Percentiles rank a stretch among this genome's conserved stretches.
Conservation (phyloP, 2,797 vertebrate genomes). For the Poecilia wingei region DNA sequence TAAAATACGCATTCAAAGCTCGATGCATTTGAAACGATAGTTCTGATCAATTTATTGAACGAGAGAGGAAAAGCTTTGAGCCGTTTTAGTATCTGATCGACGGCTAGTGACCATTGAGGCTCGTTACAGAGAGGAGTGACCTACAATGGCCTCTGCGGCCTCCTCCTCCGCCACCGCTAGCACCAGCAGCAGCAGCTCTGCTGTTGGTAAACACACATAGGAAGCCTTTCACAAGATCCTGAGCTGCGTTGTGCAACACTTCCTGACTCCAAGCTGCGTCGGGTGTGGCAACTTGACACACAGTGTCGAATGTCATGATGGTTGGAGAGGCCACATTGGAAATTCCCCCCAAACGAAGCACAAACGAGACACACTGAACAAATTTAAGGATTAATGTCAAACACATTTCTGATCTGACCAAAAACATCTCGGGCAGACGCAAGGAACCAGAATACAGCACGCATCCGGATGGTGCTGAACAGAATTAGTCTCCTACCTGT, state of each 20-base stretch:
- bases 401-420: neutral
- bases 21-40: neutral
- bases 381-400: neutral
- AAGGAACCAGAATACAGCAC: neutral
- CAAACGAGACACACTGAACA: neutral
- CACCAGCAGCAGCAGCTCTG: neutral
- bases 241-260: slow-evolving; percentile 71
- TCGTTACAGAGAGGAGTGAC: neutral
- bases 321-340: slow-evolving; percentile 14
- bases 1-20: neutral
- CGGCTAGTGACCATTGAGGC: neutral
- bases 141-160: neutral
- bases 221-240: slow-evolving; percentile 79
- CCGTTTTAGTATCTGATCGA: neutral
- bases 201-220: slow-evolving; percentile 74
- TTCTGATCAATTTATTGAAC: neutral
- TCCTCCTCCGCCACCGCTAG: slow-evolving; percentile 1
- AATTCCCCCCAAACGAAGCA: neutral
- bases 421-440: neutral
- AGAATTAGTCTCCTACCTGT: slow-evolving; percentile 77
- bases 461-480: neutral
- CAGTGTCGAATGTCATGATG: slow-evolving; percentile 12
- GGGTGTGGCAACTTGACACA: slow-evolving; percentile 64
- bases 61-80: neutral
- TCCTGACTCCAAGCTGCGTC: slow-evolving; percentile 63